phyloP scores from a whole-genome alignment of 2,888 invertebrate genomes.

The Scaptomyza reducta region DNA sequence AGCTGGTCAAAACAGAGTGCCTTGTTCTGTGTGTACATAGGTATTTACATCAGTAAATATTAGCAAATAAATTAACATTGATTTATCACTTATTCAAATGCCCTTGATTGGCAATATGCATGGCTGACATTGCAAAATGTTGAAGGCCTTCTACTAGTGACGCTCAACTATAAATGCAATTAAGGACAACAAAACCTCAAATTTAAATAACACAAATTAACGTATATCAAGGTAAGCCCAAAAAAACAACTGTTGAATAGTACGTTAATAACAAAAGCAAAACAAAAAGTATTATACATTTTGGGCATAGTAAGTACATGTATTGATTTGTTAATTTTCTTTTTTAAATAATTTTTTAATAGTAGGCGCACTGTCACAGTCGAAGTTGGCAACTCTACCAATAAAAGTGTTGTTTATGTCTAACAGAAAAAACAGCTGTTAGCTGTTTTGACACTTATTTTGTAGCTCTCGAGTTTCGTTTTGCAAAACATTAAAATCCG shows the following conservation, averaged over 20 bases:
- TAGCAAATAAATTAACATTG: neutral
- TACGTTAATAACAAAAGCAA: neutral
- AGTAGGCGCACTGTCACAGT: neutral
- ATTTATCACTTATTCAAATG: neutral
- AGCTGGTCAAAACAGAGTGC: neutral
- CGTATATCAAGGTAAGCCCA: neutral
- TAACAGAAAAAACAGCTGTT: slow-evolving; percentile 47
- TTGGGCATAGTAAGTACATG: neutral
- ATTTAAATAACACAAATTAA: neutral
- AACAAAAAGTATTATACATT: neutral
- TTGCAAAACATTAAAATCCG: neutral
- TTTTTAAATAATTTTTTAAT: neutral
- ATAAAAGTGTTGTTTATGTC: slow-evolving; percentile 18
- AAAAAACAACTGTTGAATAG: neutral
- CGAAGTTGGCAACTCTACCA: slow-evolving; percentile 4
- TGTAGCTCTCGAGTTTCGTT: slow-evolving; percentile 16
- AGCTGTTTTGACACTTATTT: slow-evolving; percentile 43
- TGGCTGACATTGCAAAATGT: neutral
- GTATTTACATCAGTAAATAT: neutral
- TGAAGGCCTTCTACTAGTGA: neutral
- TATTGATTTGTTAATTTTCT: neutral
- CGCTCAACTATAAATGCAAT: neutral
- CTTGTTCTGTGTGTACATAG: neutral
- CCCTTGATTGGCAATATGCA: neutral
- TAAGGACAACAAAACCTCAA: neutral